Conservation (phyloP, 1,140 invertebrate species). For the Drosophila tsacasi region DNA sequence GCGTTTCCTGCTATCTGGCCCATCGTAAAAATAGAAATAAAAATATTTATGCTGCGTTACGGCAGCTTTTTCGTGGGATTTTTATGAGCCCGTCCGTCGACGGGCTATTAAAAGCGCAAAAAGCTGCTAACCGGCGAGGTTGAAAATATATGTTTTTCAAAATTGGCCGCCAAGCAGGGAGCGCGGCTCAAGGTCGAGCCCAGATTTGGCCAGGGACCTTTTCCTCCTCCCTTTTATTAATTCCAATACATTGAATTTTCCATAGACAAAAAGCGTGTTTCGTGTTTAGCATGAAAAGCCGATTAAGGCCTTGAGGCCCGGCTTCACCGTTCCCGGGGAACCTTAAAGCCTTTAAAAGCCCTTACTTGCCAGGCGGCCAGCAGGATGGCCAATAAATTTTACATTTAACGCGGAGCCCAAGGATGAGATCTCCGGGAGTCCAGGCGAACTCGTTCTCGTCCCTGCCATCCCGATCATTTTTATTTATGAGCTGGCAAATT, state of each 20-base stretch:
- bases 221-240: slow-evolving; percentile 65
- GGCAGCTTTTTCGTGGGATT: slow-evolving; percentile 24
- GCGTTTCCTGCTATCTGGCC: slow-evolving; percentile 47
- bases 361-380: slow-evolving; percentile 48
- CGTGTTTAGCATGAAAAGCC: slow-evolving; percentile 72
- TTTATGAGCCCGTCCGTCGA: slow-evolving; percentile 54
- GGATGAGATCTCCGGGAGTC: slow-evolving; percentile 24
- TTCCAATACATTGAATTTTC: slow-evolving; percentile 81
- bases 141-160: slow-evolving; percentile 47
- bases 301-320: slow-evolving; percentile 61
- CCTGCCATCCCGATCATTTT: slow-evolving; percentile 31
- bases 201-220: slow-evolving; percentile 51
- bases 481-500: slow-evolving; percentile 80
- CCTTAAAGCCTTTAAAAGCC: slow-evolving; percentile 67
- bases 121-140: slow-evolving; percentile 16
- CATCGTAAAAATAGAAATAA: slow-evolving; percentile 81
- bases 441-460: slow-evolving; percentile 2
- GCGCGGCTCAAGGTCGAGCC: slow-evolving; percentile 43
- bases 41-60: slow-evolving; percentile 76
- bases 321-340: neutral
- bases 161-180: slow-evolving; percentile 55
- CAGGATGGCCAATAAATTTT: slow-evolving; percentile 47
- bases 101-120: slow-evolving; percentile 70
- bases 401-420: slow-evolving; percentile 36
- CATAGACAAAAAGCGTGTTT: slow-evolving; percentile 74